Evolutionary conservation across 2,113 vertebrate genomes (phyloP), one percentile per base, ranked within the genome.

Genomic region (Aegithalos caudatus): DNA sequence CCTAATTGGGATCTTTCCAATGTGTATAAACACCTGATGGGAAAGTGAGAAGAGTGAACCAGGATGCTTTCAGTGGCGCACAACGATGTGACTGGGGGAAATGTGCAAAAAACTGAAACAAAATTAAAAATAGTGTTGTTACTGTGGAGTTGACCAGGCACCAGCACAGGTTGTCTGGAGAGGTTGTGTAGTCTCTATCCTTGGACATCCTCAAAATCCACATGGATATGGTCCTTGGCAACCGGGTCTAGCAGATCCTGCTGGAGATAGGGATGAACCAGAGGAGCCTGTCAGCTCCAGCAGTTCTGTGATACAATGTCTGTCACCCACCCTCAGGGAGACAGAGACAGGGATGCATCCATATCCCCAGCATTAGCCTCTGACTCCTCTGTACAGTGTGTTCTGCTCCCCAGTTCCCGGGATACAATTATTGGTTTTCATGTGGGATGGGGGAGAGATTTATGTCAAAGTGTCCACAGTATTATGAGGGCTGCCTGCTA

Each of bases 221-320:
- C 29, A 28, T 61, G 78, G 29, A 12, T 47, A 22, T 27, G 14
- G 20, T 27, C n/a, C 61, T 67, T 29, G 14, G 14, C 21, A 47
- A 13, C 10, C 1, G 12, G 22, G 10, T 80, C 28, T 29, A 14
- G 33, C 6, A 31, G 45, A 71, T 12, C 9, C 11, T 62, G 37
- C 42, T 50, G 58, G n/a, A 85, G 38, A 35, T 5, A 38, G 13
- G 27, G 18, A 35, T 20, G 53, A 27, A 44, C 11, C 31, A 67
- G 79, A 47, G 18, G 8, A 12, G 2, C 18, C 19, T 70, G 24
- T 14, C 37, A 14, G 58, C 12, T 33, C 35, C 27, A 62, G 21
- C 15, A 1, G 1, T 38, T 22, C 64, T 1, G 6, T 71, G 47
- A 7, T 35, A 45, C 2, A 0, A 33, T 25, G 31, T 5, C 40